Evolutionary conservation across 2,888 invertebrate species (phyloP).

Genomic region (Drosophila melanosoma): DNA sequence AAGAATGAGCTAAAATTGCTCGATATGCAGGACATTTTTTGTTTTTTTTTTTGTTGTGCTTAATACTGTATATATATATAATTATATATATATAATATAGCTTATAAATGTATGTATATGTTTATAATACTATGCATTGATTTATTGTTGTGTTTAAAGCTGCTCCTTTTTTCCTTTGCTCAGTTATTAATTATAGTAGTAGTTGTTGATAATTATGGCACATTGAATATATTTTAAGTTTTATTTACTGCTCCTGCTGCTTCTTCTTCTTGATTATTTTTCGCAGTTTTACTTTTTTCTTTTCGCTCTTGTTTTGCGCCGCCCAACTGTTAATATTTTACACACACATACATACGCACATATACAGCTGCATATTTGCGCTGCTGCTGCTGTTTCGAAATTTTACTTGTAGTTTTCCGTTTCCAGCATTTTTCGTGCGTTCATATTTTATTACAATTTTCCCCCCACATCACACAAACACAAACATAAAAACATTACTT

Average conservation of each 20-base stretch:
- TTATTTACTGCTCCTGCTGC: conserved; percentile 40
- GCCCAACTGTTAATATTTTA: conserved; percentile 61
- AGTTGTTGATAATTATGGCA: conserved; percentile 60
- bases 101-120: conserved; percentile 29
- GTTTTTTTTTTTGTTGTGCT: conserved; percentile 41
- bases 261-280: conserved; percentile 39
- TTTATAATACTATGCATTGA: conserved; percentile 14
- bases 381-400: conserved; percentile 50
- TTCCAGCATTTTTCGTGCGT: conserved; percentile 65
- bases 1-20: conserved; percentile 85
- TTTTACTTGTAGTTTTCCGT: conserved; percentile 68
- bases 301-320: conserved; percentile 51
- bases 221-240: conserved; percentile 56
- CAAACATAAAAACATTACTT: conserved; percentile 57
- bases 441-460: conserved; percentile 81
- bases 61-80: conserved; percentile 68
- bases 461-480: conserved; percentile 56
- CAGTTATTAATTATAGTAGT: conserved; percentile 39
- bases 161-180: conserved; percentile 50
- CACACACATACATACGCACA: conserved; percentile 8
- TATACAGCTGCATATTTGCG: conserved; percentile 40
- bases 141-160: conserved; percentile 65
- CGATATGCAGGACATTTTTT: conserved; percentile 85
- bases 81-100: conserved; percentile 17
- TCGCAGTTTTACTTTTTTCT: conserved; percentile 25